Base-by-base conservation (phyloP, 1,140 invertebrate species). In the Conus ventricosus region DNA sequence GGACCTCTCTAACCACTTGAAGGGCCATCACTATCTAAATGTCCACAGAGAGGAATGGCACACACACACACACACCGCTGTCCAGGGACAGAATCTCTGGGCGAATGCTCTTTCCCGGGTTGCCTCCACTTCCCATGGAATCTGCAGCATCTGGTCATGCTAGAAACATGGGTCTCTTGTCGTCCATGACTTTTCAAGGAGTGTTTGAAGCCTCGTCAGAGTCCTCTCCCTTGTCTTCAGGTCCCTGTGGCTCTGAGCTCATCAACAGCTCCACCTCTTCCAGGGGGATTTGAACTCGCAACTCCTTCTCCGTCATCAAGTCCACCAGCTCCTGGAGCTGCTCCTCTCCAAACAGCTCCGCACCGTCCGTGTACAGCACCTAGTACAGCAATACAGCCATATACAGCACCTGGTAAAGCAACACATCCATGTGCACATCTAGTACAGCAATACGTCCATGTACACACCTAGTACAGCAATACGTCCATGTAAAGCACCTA, bases 181-280 rank as follows among this genome's bases (percentile, higher is more conserved):
- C n/a, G 96, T 89, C 82, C 95, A 93, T 8, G 96, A 89, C 92
- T 96, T 95, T 89, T 96, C 95, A 20, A 95, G 53, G 75, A 95
- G 94, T 15, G 94, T 93, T 71, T 95, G 92, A 20, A 96, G 83
- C 81, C 95, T 84, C 0, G 95, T 95, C 90, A 96, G 95, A 53
- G 90, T 93, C 94, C 96, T 95, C 20, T 95, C 67, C 67, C 15
- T 6, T 6, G 7, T 53, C 54, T 55, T 78, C 78, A 54, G 78
- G 27, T 20, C 85, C 75, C 78, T 88, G 85, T 83, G 89, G 88
- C 25, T 91, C 90, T 57, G 90, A 90, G 87, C 57, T 89, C 39
- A 92, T 88, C 20, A 96, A 89, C n/a, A 96, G 90, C 84, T 95
- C 93, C 11, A 96, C 90, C 92, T 96, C 95, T 89, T 96, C 95